These are phyloP conservation scores for Conchocele bisecta DNA, from an alignment of 2,888 invertebrate genomes.

Conservation along the genomic window DNA sequence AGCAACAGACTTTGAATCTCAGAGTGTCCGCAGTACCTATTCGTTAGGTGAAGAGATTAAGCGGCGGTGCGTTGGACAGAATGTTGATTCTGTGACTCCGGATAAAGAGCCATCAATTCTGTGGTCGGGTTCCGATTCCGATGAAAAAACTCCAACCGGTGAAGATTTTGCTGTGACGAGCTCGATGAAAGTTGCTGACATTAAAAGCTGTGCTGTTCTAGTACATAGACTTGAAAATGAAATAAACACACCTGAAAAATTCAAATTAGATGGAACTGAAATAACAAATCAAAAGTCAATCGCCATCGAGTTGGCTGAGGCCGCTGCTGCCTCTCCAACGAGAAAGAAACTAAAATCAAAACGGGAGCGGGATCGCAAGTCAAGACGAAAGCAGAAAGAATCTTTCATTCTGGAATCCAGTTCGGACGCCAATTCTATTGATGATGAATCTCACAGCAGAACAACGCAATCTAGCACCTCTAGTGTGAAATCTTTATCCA, in stretches of 20 bases:
- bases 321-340: slow-evolving; percentile 38
- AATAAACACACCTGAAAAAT: not conserved
- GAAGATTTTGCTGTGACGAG: slow-evolving; percentile 31
- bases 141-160: slow-evolving; percentile 47
- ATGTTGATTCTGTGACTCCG: not conserved
- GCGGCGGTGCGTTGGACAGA: slow-evolving; percentile 47
- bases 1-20: slow-evolving; percentile 54
- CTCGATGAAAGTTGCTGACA: not conserved
- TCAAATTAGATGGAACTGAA: not conserved
- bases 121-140: slow-evolving; percentile 12
- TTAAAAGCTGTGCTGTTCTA: not conserved
- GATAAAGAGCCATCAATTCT: slow-evolving; percentile 9
- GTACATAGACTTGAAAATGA: slow-evolving; percentile 6
- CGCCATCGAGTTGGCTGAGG: not conserved
- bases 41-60: slow-evolving; percentile 68
- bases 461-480: too few species aligned
- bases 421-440: slow-evolving; percentile 63
- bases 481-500: not conserved
- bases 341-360: slow-evolving; percentile 64
- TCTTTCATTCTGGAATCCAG: slow-evolving; percentile 59
- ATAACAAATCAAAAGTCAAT: not conserved
- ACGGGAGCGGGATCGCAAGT: slow-evolving; percentile 61
- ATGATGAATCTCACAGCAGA: too few species aligned
- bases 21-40: slow-evolving; percentile 59
- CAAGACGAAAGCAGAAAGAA: slow-evolving; percentile 62